A percentile compares a stretch with the other conserved stretches of the same genome.
Evolutionary conservation across 2,888 invertebrate species (phyloP).

Genomic region (Watsonalla cultraria): DNA sequence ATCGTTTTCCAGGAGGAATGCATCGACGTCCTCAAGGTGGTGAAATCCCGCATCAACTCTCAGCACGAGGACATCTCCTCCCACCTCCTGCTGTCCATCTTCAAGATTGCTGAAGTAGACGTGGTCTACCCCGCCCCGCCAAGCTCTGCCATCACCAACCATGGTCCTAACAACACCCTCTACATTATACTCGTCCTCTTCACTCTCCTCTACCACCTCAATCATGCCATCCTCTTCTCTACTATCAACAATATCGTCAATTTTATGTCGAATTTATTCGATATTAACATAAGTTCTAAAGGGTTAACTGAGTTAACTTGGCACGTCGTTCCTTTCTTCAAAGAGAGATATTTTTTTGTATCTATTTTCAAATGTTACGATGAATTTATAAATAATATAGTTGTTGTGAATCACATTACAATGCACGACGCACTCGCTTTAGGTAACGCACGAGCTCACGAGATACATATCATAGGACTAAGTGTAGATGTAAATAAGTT

Average conservation of each 20-base stretch:
- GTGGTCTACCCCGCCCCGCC: constrained; percentile 86
- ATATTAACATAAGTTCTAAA: constrained; percentile 28
- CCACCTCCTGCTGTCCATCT: constrained; percentile 91
- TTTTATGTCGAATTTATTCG: constrained; percentile 63
- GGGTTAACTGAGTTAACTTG: constrained; percentile 27
- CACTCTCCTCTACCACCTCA: constrained; percentile 48
- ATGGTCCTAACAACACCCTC: constrained; percentile 42
- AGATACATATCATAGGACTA: constrained; percentile 44
- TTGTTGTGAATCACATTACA: constrained; percentile 46
- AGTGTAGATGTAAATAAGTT: constrained; percentile 60
- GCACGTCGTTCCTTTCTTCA: constrained; percentile 48
- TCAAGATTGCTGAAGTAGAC: constrained; percentile 95
- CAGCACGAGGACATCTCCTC: constrained; percentile 91
- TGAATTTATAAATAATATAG: constrained; percentile 61
- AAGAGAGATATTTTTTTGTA: constrained; percentile 64
- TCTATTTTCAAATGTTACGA: constrained; percentile 64
- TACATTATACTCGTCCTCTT: constrained; percentile 50
- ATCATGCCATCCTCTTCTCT: constrained; percentile 28
- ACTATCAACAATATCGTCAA: constrained; percentile 47
- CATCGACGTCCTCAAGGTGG: constrained; percentile 87
- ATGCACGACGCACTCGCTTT: constrained; percentile 70
- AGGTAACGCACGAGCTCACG: constrained; percentile 60
- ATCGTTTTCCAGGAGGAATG: constrained; percentile 86
- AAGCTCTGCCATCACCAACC: constrained; percentile 65
- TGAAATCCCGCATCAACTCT: constrained; percentile 91